Evolutionary conservation across 2,797 vertebrate genomes (phyloP).

Genomic region (Dermochelys coriacea): DNA sequence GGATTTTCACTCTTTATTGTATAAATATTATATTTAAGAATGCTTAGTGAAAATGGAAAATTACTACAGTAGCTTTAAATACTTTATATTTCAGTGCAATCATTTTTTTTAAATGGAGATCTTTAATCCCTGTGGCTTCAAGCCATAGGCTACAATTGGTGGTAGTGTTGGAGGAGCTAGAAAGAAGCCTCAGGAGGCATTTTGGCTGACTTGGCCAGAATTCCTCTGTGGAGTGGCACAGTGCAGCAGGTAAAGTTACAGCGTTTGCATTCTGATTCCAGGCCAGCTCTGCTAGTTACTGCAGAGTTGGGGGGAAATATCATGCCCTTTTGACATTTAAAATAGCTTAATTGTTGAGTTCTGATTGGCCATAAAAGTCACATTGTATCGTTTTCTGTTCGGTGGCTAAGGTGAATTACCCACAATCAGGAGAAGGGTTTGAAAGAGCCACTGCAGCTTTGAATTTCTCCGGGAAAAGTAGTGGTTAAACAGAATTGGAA

Average conservation of each 20-base stretch:
- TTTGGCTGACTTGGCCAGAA: neutral
- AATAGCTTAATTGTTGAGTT: slow-evolving; percentile 22
- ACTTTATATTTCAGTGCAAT: neutral
- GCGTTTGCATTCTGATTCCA: neutral
- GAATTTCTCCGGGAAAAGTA: slow-evolving; percentile 21
- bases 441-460: neutral
- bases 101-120: neutral
- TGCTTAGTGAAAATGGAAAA: neutral
- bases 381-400: neutral
- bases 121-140: slow-evolving; percentile 18
- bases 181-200: neutral
- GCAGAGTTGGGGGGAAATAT: neutral
- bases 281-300: neutral
- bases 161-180: neutral
- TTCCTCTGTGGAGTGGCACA: neutral
- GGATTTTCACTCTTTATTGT: neutral
- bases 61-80: neutral
- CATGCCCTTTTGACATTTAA: neutral
- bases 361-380: neutral
- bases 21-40: neutral
- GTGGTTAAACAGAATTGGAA: neutral
- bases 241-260: neutral
- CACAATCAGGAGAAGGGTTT: neutral
- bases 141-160: neutral
- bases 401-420: neutral